Base-by-base conservation (phyloP, 2,888 invertebrate species). In the Hybos culiciformis region DNA sequence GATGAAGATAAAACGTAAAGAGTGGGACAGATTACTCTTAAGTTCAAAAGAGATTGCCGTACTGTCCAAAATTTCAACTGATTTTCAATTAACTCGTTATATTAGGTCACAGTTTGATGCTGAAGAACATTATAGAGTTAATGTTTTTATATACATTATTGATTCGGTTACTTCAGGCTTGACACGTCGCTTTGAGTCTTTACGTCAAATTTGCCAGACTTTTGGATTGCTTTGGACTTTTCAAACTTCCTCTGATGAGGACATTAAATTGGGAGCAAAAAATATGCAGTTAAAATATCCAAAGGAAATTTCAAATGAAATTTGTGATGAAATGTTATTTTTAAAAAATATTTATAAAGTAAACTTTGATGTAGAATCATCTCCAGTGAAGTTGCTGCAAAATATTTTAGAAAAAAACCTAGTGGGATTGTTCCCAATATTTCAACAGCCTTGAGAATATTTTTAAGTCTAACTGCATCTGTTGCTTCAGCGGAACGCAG, bases 281-380 rank as follows among this genome's bases (percentile, higher is more conserved):
- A 26, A 26, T 26, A 26, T 26, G 26, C 26, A 26, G 11, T 26
- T 26, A 26, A 26, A 26, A 26, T 26, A 26, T 26, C 26, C 26
- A 26, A 26, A 26, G 26, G 26, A 26, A 26, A 26, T 26, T 26
- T 26, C 26, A 15, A 33, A 17, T 17, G 17, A 17, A 33, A 17
- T 15, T 17, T 15, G 32, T 17, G 17, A 33, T 33, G 17, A 33
- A 33, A 33, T 33, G 17, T 17, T 33, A 33, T 33, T 33, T 33
- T 33, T 33, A 17, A 17, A 17, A 33, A 33, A 33, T 17, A 33
- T 33, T 33, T 33, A 17, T 33, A 18, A 33, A 33, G 32, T 33
- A 33, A 33, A 33, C 32, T 33, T 33, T 33, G 32, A 33, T 33
- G 18, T 33, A 33, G 32, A 33, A 33, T 33, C 32, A 33, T 33